Evolutionary conservation across 2,888 invertebrate genomes (phyloP), one percentile per base, ranked within the genome.

Genomic region (Lamellibrachia columna): DNA sequence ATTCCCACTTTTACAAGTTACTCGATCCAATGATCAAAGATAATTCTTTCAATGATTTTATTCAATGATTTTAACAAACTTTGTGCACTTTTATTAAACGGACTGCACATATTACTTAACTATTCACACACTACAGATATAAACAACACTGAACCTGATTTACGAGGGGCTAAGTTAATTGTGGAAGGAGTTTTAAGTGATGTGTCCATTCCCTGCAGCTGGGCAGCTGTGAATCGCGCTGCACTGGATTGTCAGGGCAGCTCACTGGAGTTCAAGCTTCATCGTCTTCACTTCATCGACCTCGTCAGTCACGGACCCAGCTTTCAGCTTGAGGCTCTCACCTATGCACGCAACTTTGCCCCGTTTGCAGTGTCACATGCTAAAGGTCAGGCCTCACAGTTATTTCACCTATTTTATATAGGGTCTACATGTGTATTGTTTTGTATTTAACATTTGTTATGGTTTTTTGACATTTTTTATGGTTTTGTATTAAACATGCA

Each of bases 271-370:
- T 98, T 98, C 96, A 98, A 98, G 96, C 97, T 98, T 93, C 98
- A 98, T 96, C 97, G 98, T 94, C 97, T 98, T 95, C 98, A 98
- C 94, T 98, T 98, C 96, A 97, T 98, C n/a, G 98, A 98, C 95
- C 96, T 98, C 92, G 97, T 98, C 40, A 97, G 97, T 94, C 97
- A 97, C 96, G 98, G 98, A 3, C 96, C 97, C 53, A 96, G 97
- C 75, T 98, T 98, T 95, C 98, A 98, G 95, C 97, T 97, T 75
- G 98, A 98, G 95, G 98, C 99, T 15, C 98, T 99, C 93, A 97
- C 97, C 94, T 99, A 99, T 97, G 99, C 99, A 8, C 92, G 95
- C 94, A 97, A 98, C 97, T 98, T 99, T 96, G 98, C 98, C 53
- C 98, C 98, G 95, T 98, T 98, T 96, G 98, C 98, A 9, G 97